Conservation (phyloP, 2,797 vertebrate genomes). For the Anableps anableps region DNA sequence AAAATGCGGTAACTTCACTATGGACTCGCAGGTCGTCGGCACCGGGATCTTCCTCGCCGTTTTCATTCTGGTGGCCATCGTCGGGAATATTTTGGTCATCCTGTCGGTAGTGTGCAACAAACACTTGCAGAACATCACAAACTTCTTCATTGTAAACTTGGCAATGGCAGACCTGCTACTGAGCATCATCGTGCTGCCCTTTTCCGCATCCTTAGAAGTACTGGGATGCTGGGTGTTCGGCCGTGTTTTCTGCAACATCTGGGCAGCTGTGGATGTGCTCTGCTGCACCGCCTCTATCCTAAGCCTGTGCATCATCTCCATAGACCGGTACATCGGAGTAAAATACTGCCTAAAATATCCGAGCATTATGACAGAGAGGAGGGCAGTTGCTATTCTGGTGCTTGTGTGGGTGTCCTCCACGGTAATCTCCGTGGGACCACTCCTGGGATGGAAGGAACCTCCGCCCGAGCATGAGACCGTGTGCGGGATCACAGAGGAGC, state of each 20-base stretch:
- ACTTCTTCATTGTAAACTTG: conserved; percentile 97
- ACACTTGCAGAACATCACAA: conserved; percentile 95
- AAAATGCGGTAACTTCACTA: conserved; percentile 80
- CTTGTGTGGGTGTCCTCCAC: conserved; percentile 92
- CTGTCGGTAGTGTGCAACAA: conserved; percentile 95
- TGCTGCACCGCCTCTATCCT: conserved; percentile 99
- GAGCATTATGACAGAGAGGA: conserved; percentile 95
- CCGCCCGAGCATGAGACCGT: conserved; percentile 89
- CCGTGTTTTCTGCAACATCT: conserved; percentile 96
- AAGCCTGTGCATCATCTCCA: conserved; percentile 96
- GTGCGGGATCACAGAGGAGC: conserved; percentile 96
- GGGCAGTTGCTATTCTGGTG: conserved; percentile 88
- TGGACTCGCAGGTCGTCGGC: conserved; percentile 86
- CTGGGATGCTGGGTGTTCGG: conserved; percentile 97
- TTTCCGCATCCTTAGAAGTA: conserved; percentile 95
- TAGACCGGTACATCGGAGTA: conserved; percentile 97
- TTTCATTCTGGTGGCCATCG: conserved; percentile 92
- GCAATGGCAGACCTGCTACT: conserved; percentile 95
- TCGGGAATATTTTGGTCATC: conserved; percentile 96
- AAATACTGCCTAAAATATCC: conserved; percentile 97
- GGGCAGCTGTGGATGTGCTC: conserved; percentile 98
- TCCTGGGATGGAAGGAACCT: conserved; percentile 97
- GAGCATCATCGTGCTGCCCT: conserved; percentile 92
- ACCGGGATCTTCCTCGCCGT: conserved; percentile 89
- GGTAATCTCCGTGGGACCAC: conserved; percentile 95